phyloP scores from a whole-genome alignment of 2,888 invertebrate genomes.

The Neocrepidodera transversa region DNA sequence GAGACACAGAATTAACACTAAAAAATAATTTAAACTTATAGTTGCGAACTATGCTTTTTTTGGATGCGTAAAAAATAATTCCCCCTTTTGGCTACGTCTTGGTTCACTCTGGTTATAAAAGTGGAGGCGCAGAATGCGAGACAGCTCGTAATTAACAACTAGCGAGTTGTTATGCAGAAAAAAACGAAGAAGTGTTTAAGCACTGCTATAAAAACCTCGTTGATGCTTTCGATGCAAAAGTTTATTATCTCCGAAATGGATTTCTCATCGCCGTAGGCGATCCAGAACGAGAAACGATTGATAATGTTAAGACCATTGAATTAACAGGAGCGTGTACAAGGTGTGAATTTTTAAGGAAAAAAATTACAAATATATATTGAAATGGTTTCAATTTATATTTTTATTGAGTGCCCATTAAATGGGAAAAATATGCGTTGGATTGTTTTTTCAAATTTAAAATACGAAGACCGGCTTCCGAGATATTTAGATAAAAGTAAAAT shows the following conservation, averaged over 20 bases:
- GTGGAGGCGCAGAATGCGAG: constrained; percentile 33
- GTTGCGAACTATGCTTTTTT: no score
- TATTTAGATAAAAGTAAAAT: no score
- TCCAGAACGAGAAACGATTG: constrained; percentile 7
- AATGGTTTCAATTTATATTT: no score
- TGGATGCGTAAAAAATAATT: no score
- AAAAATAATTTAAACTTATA: no score
- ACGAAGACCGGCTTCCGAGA: no score
- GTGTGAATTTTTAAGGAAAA: no score
- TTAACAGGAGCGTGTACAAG: neutral
- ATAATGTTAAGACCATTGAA: constrained; percentile 1
- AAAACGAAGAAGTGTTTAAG: constrained; percentile 33
- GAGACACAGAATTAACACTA: no score
- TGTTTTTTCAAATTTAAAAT: no score
- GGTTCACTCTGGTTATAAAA: constrained; percentile 21
- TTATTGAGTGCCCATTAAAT: no score
- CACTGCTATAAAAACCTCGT: constrained; percentile 31
- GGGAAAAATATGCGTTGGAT: no score
- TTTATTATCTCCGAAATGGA: constrained; percentile 29
- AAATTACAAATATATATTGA: no score
- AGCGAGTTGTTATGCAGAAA: constrained; percentile 20
- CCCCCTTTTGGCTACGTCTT: neutral
- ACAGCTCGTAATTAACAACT: constrained; percentile 35
- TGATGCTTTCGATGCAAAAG: constrained; percentile 26
- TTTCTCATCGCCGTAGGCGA: constrained; percentile 14